Conservation (phyloP, 2,113 vertebrate species). For the Polyodon spathula region DNA sequence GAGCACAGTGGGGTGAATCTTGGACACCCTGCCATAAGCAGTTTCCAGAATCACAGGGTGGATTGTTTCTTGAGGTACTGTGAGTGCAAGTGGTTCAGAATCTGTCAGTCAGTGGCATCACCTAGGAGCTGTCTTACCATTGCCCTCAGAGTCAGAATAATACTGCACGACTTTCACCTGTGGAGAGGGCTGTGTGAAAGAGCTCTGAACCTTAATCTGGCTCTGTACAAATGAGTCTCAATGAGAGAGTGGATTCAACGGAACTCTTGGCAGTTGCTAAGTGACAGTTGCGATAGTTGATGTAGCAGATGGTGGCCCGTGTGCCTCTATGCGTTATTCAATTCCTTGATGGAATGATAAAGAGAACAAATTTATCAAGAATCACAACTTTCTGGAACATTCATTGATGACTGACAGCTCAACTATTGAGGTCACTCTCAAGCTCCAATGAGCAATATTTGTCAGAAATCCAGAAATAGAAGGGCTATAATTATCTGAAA, state of each 20-base stretch:
- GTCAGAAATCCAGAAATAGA: too few species aligned
- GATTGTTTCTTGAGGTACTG: too few species aligned
- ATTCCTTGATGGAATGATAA: conserved; percentile 23
- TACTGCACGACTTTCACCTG: too few species aligned
- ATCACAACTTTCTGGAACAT: conserved; percentile 20
- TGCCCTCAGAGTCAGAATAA: too few species aligned
- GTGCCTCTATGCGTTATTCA: conserved; percentile 16
- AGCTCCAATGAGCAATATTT: neutral
- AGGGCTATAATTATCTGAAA: too few species aligned
- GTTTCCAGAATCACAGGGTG: too few species aligned
- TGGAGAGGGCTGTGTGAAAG: neutral
- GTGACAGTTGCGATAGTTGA: conserved; percentile 32
- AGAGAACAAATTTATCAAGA: conserved; percentile 24
- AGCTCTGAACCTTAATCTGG: neutral
- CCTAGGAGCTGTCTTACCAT: neutral
- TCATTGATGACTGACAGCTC: conserved; percentile 10
- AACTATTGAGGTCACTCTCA: conserved; percentile 1
- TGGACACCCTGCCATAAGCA: too few species aligned
- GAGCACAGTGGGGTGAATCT: too few species aligned
- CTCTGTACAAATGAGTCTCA: neutral
- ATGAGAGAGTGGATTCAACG: conserved; percentile 16
- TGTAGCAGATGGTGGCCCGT: conserved; percentile 32
- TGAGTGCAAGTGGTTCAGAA: too few species aligned
- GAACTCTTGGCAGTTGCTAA: conserved; percentile 33
- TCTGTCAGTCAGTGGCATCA: too few species aligned